Evolutionary conservation across 2,888 invertebrate genomes (phyloP).

Genomic region (Cryptus armator): DNA sequence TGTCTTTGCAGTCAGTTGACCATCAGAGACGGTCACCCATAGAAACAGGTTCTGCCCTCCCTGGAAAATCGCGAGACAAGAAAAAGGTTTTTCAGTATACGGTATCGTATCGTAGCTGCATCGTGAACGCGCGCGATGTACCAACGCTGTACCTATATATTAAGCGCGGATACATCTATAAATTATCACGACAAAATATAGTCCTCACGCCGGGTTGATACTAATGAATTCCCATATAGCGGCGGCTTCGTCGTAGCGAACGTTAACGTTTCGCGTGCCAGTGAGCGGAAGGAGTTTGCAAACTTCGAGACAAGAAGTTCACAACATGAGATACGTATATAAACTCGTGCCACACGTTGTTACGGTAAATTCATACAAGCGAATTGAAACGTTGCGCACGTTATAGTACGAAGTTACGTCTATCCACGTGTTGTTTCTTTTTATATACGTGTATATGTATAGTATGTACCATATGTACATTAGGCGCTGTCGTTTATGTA

Average conservation of each 20-base stretch:
- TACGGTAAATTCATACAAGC: constrained; percentile 51
- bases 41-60: constrained; percentile 89
- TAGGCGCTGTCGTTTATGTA: background rate
- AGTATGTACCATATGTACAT: constrained; percentile 1
- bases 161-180: background rate
- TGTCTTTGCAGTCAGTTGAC: constrained; percentile 88
- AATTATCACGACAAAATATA: background rate
- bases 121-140: too few species aligned
- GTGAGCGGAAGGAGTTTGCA: constrained; percentile 17
- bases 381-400: constrained; percentile 53
- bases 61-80: constrained; percentile 83
- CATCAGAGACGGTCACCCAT: constrained; percentile 90
- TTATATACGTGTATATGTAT: background rate
- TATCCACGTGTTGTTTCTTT: background rate
- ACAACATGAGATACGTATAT: constrained; percentile 6
- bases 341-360: constrained; percentile 31
- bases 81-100: constrained; percentile 49
- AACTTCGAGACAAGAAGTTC: constrained; percentile 12
- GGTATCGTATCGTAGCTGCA: too few species aligned
- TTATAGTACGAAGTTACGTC: background rate
- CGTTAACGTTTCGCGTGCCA: constrained; percentile 4
- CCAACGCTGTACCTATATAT: background rate
- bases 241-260: background rate
- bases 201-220: background rate
- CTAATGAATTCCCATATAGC: constrained; percentile 36